phyloP scores from a whole-genome alignment of 2,797 vertebrate species.

The Diplodus puntazzo region DNA sequence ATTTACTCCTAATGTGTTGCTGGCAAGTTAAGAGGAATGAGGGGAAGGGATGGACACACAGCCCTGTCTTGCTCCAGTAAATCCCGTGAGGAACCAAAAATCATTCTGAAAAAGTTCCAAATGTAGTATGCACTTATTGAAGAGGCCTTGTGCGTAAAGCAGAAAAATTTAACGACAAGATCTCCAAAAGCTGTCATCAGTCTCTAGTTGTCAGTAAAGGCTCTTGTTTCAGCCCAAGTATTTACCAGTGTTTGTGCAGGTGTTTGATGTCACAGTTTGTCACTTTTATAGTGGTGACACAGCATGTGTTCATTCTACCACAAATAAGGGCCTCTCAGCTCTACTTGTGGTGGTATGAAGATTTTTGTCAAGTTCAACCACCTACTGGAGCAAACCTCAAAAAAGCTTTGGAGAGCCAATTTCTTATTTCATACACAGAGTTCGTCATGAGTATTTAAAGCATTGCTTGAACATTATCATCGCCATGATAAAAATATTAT shows the following conservation, averaged over 20 bases:
- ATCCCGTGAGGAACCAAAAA: conserved; percentile 22
- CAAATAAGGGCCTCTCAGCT: conserved; percentile 3
- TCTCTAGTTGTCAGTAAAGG: conserved; percentile 12
- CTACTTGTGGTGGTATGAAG: conserved; percentile 18
- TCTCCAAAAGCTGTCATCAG: conserved; percentile 31
- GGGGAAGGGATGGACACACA: conserved; percentile 6
- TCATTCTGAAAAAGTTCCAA: conserved; percentile 22
- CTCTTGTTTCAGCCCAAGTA: neutral
- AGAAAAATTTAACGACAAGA: conserved; percentile 42
- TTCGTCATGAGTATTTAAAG: conserved; percentile 5
- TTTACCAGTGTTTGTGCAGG: neutral
- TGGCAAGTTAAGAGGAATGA: conserved; percentile 50
- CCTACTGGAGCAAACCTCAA: conserved; percentile 48
- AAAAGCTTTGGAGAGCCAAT: conserved; percentile 31
- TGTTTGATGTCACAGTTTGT: neutral
- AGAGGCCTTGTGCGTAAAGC: conserved; percentile 36
- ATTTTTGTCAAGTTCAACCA: conserved; percentile 35
- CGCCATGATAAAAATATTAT: too few species aligned
- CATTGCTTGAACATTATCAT: too few species aligned
- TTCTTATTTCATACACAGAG: conserved; percentile 20
- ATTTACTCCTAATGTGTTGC: conserved; percentile 55
- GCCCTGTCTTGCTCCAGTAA: conserved; percentile 16
- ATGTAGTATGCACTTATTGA: conserved; percentile 12
- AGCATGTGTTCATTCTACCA: neutral
- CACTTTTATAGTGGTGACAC: neutral